Evolutionary conservation across 2,888 invertebrate genomes (phyloP), one percentile per base, ranked within the genome.

Genomic region (Diloba caeruleocephala): DNA sequence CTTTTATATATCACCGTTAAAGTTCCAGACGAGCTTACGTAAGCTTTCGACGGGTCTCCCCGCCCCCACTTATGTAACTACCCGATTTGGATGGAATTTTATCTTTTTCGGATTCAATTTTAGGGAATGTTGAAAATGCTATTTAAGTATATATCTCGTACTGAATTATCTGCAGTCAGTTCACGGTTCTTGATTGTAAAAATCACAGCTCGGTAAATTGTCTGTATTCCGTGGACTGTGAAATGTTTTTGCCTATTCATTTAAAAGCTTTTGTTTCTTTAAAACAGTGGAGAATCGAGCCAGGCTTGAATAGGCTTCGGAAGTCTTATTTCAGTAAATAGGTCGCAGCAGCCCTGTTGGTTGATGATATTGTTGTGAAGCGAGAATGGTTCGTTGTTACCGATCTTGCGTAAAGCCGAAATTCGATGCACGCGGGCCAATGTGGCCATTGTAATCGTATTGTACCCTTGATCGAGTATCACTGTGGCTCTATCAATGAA

Each of bases 61-160:
- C 88, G 75, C 85, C 88, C 83, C 82, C 83, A 82, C 86, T 92
- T 92, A 92, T 89, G 85, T 92, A 92, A 92, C 90, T 84, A 78
- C 55, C 78, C 82, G 82, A 82, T 84, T 88, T 78, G 71, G 72
- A 71, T 62, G 52, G 66, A 79, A 74, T 80, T 82, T 82, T 81
- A 82, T 81, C 78, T 76, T 73, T 74, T 73, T 63, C 70, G 64
- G 71, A 76, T 79, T 75, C 72, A 81, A 79, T 83, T 83, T 82
- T 71, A 65, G 74, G 66, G 70, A 75, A 78, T 78, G 80, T 79
- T 79, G 76, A 78, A 79, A 81, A 72, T 56, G 56, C 62, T 70
- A 62, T 73, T 66, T 59, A 46, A 72, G 63, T 59, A 66, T 36
- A 57, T 60, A 63, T 63, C 50, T 60, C 66, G 28, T 19, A 48